These are phyloP conservation scores for Pomatorhinus ruficollis DNA, from an alignment of 2,113 vertebrate genomes.

Conservation along the genomic window DNA sequence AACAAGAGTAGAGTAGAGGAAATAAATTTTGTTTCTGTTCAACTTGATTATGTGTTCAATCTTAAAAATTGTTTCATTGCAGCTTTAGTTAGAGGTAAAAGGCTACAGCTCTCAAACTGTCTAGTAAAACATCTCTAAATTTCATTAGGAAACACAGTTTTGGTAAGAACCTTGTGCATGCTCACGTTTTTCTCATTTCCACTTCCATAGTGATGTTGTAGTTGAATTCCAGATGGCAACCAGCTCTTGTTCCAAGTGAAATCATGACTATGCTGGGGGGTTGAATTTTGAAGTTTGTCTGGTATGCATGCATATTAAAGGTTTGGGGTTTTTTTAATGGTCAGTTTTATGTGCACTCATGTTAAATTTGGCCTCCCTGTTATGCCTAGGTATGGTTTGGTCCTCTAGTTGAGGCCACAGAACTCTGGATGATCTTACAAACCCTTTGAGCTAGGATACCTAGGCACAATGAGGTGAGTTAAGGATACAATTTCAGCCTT, in stretches of 20 bases:
- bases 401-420: slow-evolving; percentile 55
- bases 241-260: background rate
- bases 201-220: background rate
- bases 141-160: background rate
- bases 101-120: background rate
- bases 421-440: slow-evolving; percentile 66
- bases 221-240: background rate
- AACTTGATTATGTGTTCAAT: background rate
- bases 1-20: background rate
- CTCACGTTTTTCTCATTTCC: background rate
- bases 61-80: background rate
- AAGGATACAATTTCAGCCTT: slow-evolving; percentile 62
- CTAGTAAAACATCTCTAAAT: background rate
- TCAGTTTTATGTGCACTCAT: slow-evolving; percentile 35
- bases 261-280: background rate
- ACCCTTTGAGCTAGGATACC: slow-evolving; percentile 70
- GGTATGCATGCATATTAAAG: slow-evolving; percentile 41
- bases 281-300: background rate
- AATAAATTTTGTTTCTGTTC: background rate
- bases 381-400: slow-evolving; percentile 70
- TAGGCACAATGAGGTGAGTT: slow-evolving; percentile 69
- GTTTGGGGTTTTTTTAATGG: background rate
- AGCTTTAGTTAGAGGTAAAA: background rate
- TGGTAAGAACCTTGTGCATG: background rate
- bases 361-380: slow-evolving; percentile 66